Evolutionary conservation across 2,113 vertebrate species (phyloP), one percentile per base, ranked within the genome.

Genomic region (Hippocampus zosterae): DNA sequence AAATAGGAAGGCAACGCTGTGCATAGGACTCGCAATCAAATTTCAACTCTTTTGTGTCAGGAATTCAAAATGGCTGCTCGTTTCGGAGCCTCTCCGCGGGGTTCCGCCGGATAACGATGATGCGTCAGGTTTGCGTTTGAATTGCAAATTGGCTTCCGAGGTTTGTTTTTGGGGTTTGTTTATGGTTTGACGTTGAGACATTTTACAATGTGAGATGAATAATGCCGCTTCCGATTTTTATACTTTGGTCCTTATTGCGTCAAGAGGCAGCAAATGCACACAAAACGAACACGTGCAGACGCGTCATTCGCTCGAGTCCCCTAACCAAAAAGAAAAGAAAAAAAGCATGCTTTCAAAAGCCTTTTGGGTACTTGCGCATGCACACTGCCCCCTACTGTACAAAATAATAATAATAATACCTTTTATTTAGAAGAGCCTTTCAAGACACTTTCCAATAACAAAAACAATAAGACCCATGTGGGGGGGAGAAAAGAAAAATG

Each of bases 51-150:
- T 41, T 74, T 55, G 74, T 77, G 74, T 74, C 67, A 79, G 41
- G 6, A 18, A 65, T 65, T 46, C 42, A 65, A 65, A 27, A 23
- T 41, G 61, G 57, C 57, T 29, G 27, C 56, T 29, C 25, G 56
- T 27, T 25, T 10, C 9, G 42, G 13, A 65, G 42, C 7, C 42
- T 65, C 63, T 46, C 63, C 9, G 42, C 23, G 8, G 41, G 63
- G 41, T 46, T 46, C 63, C 15, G 2, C 23, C 8, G 63, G 37
- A 65, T 2, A 25, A 46, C 41, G 27, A 48, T 46, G 23, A 27
- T 48, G 41, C 63, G 71, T 65, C 72, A 75, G 80, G 79, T 78
- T 78, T 9, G 76, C 83, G 81, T 87, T 77, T 85, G 80, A 88
- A 89, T 85, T 76, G 80, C 80, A 86, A 86, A 89, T 86, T 57